phyloP scores from a whole-genome alignment of 2,797 vertebrate genomes.

The Rhinophrynus dorsalis region DNA sequence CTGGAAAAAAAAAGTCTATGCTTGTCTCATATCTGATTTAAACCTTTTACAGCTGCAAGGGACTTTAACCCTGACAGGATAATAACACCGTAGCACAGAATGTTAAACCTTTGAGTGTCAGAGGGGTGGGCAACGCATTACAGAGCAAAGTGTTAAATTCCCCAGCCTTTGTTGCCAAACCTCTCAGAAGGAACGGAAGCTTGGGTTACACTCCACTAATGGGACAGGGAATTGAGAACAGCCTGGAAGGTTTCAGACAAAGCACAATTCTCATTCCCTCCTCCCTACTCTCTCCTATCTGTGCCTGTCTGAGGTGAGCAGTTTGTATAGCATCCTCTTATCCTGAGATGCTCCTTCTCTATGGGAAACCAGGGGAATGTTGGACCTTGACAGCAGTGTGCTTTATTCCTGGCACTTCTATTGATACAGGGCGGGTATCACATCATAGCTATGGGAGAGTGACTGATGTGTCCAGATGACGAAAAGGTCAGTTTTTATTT shows the following conservation, averaged over 20 bases:
- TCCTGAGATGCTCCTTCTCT: slow-evolving; percentile 24
- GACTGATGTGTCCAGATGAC: slow-evolving; percentile 3
- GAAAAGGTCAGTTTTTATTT: slow-evolving; percentile 18
- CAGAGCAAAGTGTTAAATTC: too few species aligned
- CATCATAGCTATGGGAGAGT: neutral
- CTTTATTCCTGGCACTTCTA: neutral
- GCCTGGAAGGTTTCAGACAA: slow-evolving; percentile 54
- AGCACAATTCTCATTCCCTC: neutral
- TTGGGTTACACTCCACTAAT: slow-evolving; percentile 70
- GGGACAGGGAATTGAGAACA: slow-evolving; percentile 59
- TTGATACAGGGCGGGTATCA: neutral
- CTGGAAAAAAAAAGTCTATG: neutral
- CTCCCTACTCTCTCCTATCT: slow-evolving; percentile 18
- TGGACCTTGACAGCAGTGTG: neutral
- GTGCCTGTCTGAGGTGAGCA: slow-evolving; percentile 34
- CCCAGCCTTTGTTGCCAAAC: neutral
- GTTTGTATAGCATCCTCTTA: slow-evolving; percentile 25
- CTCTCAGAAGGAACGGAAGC: slow-evolving; percentile 54
- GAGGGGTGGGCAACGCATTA: too few species aligned
- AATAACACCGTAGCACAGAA: too few species aligned
- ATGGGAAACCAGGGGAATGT: neutral
- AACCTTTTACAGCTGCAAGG: neutral
- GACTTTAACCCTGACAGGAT: neutral
- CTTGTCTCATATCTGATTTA: too few species aligned
- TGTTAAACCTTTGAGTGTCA: too few species aligned